These are phyloP conservation scores for Nephotettix cincticeps DNA, from an alignment of 1,140 invertebrate genomes.

Conservation along the genomic window DNA sequence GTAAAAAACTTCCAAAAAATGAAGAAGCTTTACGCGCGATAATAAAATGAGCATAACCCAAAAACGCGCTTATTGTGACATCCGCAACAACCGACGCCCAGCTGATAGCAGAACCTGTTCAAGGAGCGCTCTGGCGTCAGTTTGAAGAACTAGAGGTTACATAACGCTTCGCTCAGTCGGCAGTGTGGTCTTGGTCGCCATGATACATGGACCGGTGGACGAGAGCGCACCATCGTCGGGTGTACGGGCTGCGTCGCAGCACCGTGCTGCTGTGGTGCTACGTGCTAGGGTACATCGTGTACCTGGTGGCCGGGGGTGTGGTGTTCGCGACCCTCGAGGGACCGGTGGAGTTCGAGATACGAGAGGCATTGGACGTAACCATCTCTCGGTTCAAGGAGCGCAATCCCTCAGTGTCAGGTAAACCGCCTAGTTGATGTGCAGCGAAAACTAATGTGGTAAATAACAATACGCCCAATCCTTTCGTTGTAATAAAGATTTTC, in stretches of 20 bases:
- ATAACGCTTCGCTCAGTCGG: neutral
- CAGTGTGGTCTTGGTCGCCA: neutral
- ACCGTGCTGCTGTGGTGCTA: constrained; percentile 54
- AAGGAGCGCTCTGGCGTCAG: neutral
- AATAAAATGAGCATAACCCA: too few relatives aligned
- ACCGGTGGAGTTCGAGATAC: constrained; percentile 60
- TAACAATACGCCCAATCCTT: too few relatives aligned
- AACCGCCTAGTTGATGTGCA: too few relatives aligned
- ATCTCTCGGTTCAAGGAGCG: constrained; percentile 57
- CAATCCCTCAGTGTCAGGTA: constrained; percentile 58
- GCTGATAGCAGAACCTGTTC: neutral
- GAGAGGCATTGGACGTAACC: constrained; percentile 52
- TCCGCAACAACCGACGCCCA: too few relatives aligned
- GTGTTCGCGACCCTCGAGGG: constrained; percentile 76
- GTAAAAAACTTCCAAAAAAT: too few relatives aligned
- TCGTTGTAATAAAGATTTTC: too few relatives aligned
- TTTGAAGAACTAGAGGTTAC: neutral
- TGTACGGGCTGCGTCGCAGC: constrained; percentile 49
- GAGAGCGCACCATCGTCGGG: constrained; percentile 27
- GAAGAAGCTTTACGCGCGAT: too few relatives aligned
- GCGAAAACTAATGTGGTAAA: too few relatives aligned
- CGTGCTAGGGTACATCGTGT: constrained; percentile 66
- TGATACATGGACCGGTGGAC: constrained; percentile 9
- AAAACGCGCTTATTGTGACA: too few relatives aligned
- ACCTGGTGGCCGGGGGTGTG: constrained; percentile 69